These are phyloP conservation scores for Xyrauchen texanus DNA, from an alignment of 2,113 vertebrate species.

Conservation along the genomic window DNA sequence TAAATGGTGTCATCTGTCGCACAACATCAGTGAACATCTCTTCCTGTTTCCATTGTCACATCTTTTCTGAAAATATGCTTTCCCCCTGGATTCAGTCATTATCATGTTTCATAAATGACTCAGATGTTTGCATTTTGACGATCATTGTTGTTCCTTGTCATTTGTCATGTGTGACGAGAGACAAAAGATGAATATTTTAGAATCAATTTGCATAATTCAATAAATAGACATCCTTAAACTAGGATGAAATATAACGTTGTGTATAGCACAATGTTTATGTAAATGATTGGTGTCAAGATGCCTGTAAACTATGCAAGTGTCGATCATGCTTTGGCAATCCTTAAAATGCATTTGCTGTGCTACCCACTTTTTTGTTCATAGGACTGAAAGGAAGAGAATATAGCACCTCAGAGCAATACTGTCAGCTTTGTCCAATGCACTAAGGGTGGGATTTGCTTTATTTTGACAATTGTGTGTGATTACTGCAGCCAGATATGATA, in stretches of 20 bases:
- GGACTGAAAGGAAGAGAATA: slow-evolving; percentile 67
- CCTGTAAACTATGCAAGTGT: slow-evolving; percentile 65
- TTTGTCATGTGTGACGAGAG: slow-evolving; percentile 36
- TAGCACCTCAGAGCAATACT: slow-evolving; percentile 67
- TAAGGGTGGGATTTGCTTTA: slow-evolving; percentile 62
- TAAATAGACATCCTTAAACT: slow-evolving; percentile 53
- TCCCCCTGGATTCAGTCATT: slow-evolving; percentile 24
- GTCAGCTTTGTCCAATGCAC: slow-evolving; percentile 67
- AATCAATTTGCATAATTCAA: slow-evolving; percentile 56
- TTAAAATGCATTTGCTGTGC: slow-evolving; percentile 72
- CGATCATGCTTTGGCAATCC: slow-evolving; percentile 69
- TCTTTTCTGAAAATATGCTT: slow-evolving; percentile 23
- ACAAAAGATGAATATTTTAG: slow-evolving; percentile 48
- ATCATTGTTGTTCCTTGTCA: slow-evolving; percentile 33
- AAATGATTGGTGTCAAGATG: slow-evolving; percentile 67
- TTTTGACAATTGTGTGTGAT: slow-evolving; percentile 67
- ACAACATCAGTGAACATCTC: slow-evolving; percentile 2
- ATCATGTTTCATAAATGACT: slow-evolving; percentile 51
- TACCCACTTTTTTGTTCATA: slow-evolving; percentile 72
- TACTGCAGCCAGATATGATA: slow-evolving; percentile 53
- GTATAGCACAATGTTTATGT: slow-evolving; percentile 63
- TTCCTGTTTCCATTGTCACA: slow-evolving; percentile 1
- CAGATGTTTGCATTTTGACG: slow-evolving; percentile 39
- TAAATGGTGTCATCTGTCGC: background rate
- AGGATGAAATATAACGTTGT: slow-evolving; percentile 60